Percentiles rank a stretch among this genome's conserved stretches.
Conservation (phyloP, 2,113 vertebrate species). For the Cyprinus carpio region DNA sequence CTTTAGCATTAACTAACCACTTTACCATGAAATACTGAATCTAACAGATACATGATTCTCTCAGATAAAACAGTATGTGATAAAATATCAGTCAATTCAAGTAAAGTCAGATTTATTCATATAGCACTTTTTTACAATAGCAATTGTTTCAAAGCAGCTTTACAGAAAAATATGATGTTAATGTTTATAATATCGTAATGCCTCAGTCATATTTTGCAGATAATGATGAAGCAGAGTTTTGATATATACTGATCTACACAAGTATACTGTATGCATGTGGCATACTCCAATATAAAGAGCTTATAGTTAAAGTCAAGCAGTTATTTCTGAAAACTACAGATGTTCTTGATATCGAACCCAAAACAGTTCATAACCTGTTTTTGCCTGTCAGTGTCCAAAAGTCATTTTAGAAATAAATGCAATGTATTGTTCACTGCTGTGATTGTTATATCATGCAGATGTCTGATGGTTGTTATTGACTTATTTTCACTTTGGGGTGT, state of each 20-base stretch:
- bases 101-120: background rate
- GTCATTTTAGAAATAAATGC: background rate
- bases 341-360: too few relatives aligned
- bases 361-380: background rate
- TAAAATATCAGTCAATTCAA: background rate
- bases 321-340: background rate
- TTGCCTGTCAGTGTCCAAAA: too few relatives aligned
- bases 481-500: background rate
- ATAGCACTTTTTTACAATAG: background rate
- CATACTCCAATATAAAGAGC: background rate
- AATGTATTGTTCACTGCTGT: background rate
- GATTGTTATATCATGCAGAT: background rate
- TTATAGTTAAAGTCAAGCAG: background rate
- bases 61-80: background rate
- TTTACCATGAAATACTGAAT: background rate
- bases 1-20: background rate
- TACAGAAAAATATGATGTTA: background rate
- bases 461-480: background rate
- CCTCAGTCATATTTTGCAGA: too few relatives aligned
- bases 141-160: background rate
- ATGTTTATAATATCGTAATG: too few relatives aligned
- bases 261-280: background rate
- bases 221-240: background rate
- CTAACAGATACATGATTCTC: background rate
- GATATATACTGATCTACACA: background rate